A percentile compares a stretch with the other conserved stretches of the same genome.
Conservation (phyloP, 2,113 vertebrate species). For the Girardinichthys multiradiatus region DNA sequence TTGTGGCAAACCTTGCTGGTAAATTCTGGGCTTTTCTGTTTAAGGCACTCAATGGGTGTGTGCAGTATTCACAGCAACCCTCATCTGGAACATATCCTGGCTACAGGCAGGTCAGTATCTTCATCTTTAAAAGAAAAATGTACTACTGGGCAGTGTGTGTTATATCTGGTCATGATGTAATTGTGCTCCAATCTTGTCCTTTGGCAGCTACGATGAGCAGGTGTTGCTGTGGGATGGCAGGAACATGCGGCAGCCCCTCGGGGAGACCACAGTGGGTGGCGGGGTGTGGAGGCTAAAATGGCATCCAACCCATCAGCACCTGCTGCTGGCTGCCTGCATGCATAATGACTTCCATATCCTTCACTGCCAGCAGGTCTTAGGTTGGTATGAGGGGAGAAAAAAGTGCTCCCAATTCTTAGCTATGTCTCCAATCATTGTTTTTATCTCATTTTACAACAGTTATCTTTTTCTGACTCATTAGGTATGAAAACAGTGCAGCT, state of each 20-base stretch:
- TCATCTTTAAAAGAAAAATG: not conserved
- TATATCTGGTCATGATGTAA: not conserved
- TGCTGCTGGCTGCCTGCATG: conserved; percentile 95
- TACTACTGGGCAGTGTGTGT: not conserved
- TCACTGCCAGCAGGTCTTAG: conserved; percentile 81
- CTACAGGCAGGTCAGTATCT: conserved; percentile 89
- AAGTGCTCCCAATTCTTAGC: too few relatives aligned
- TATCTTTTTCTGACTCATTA: too few relatives aligned
- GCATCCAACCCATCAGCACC: conserved; percentile 84
- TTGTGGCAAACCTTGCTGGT: not conserved
- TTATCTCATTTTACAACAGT: too few relatives aligned
- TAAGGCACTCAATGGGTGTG: conserved; percentile 93
- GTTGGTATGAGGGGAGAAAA: conserved; percentile 51
- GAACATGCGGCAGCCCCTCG: conserved; percentile 85
- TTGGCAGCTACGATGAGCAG: conserved; percentile 90
- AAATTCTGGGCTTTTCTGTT: conserved; percentile 6
- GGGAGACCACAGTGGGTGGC: conserved; percentile 82
- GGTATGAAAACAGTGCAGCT: too few relatives aligned
- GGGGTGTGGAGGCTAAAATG: conserved; percentile 96
- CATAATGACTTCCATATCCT: conserved; percentile 90
- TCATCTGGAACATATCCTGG: conserved; percentile 86
- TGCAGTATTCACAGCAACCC: conserved; percentile 95
- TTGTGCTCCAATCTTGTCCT: not conserved
- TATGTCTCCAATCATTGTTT: too few relatives aligned
- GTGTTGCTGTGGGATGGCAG: conserved; percentile 92